Conservation (phyloP, 2,113 vertebrate species). For the Romanogobio albipinnatus region DNA sequence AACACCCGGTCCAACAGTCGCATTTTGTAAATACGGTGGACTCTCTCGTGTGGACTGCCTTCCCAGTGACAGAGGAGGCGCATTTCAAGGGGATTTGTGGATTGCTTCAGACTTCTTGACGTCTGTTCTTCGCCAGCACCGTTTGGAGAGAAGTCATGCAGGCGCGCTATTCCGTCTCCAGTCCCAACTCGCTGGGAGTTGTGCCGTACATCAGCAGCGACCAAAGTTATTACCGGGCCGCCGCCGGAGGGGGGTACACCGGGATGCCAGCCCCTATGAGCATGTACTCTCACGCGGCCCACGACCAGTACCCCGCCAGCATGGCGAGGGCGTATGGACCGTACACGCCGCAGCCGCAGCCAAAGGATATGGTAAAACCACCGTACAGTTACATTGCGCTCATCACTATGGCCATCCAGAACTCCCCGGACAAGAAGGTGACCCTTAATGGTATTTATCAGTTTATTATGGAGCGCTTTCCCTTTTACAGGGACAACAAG, state of each 20-base stretch:
- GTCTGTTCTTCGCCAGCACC: constrained; percentile 51
- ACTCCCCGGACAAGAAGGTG: constrained; percentile 94
- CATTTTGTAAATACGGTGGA: constrained; percentile 35
- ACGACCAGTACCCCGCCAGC: constrained; percentile 92
- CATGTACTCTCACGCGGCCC: constrained; percentile 94
- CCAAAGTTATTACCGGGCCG: constrained; percentile 92
- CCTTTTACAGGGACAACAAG: constrained; percentile 92
- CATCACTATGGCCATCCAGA: constrained; percentile 97
- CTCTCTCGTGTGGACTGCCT: constrained; percentile 42
- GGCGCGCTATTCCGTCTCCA: constrained; percentile 96
- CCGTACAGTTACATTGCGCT: constrained; percentile 97
- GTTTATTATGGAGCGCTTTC: constrained; percentile 95
- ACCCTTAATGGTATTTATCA: constrained; percentile 96
- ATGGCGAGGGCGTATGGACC: constrained; percentile 94
- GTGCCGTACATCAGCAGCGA: constrained; percentile 96
- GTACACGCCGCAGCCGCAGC: constrained; percentile 93
- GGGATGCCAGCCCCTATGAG: constrained; percentile 96
- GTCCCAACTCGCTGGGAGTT: constrained; percentile 95
- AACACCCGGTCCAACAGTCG: constrained; percentile 49
- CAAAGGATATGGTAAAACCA: constrained; percentile 97
- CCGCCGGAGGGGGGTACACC: constrained; percentile 90
- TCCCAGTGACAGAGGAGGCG: constrained; percentile 44
- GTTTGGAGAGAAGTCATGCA: constrained; percentile 81
- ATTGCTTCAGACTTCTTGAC: constrained; percentile 62
- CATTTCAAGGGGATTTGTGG: constrained; percentile 63